Evolutionary conservation across 2,113 vertebrate species (phyloP), one percentile per base, ranked within the genome.

Genomic region (Triplophysa dalaica): DNA sequence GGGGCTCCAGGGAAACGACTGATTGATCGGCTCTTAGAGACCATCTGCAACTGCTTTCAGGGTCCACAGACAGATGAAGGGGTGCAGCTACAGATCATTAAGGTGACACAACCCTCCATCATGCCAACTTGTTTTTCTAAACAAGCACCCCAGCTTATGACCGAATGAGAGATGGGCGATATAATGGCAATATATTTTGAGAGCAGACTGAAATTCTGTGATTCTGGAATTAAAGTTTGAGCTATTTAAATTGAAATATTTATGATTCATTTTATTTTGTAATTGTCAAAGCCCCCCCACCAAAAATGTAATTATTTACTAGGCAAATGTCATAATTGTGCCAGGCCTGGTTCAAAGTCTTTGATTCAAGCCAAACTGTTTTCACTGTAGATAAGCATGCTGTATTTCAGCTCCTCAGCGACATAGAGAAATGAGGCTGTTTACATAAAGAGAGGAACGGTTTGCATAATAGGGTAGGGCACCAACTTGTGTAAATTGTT

Each of bases 81-180:
- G 5, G 97, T 99, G 29, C 97, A 99, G 77, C 94, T 99, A 48
- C 97, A 99, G 89, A 98, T 99, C 86, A 99, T 99, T 87, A 99
- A 99, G 95, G 97, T 98, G 91, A 50, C 3, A 14, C 19, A 21
- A 52, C 56, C 45, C 17, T 10, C 21, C 58, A n/a, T 70, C 7
- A 50, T 22, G 8, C 24, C 21, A 22, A 1, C 22, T 65, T 19
- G 1, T 10, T 56, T 26, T 17, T 43, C 8, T 1, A 21, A 4
- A 64, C 10, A 33, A 56, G 26, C 54, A 43, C 17, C 41, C 11
- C 8, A n/a, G n/a, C 50, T 54, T 54, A 17, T 54, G 14, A 17
- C 50, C 17, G 50, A 5, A 16, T 1, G 50, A 17, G 38, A 14
- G 19, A 72, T 72, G 48, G 24, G 4, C 2, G 14, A 52, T 52